Percentiles rank a stretch among this genome's conserved stretches.
These are phyloP conservation scores for Anguilla megastoma DNA, from an alignment of 2,797 vertebrate genomes.

Conservation along the genomic window DNA sequence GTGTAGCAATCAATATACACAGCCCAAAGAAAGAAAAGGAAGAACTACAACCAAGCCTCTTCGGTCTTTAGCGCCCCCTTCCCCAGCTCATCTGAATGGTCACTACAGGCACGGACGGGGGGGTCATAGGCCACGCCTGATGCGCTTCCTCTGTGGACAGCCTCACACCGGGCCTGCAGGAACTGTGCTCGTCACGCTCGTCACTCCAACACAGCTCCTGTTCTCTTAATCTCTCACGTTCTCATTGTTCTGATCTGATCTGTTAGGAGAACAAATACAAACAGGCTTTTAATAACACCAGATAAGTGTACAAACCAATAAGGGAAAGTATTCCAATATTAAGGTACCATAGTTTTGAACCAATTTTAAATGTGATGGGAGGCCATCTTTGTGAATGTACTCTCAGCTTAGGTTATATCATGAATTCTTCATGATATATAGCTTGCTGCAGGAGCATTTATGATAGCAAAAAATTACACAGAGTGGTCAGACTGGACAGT, in stretches of 20 bases:
- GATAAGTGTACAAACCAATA: neutral
- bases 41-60: neutral
- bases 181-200: constrained; percentile 1
- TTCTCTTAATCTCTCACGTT: constrained; percentile 47
- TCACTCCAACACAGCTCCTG: constrained; percentile 10
- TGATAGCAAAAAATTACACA: neutral
- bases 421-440: neutral
- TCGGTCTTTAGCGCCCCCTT: neutral
- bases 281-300: neutral
- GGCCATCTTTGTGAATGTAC: neutral
- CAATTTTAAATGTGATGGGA: constrained; percentile 34
- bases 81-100: constrained; percentile 16
- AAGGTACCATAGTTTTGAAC: neutral
- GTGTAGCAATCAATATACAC: neutral
- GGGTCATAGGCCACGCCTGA: constrained; percentile 16
- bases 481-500: neutral
- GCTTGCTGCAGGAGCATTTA: neutral
- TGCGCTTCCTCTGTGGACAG: constrained; percentile 13
- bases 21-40: neutral
- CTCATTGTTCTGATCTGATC: constrained; percentile 70
- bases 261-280: constrained; percentile 39
- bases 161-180: neutral
- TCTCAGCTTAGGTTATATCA: neutral
- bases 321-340: neutral
- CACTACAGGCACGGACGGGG: constrained; percentile 14